These are phyloP conservation scores for Myrmophylax atrothorax DNA, from an alignment of 2,113 vertebrate genomes.

Conservation along the genomic window DNA sequence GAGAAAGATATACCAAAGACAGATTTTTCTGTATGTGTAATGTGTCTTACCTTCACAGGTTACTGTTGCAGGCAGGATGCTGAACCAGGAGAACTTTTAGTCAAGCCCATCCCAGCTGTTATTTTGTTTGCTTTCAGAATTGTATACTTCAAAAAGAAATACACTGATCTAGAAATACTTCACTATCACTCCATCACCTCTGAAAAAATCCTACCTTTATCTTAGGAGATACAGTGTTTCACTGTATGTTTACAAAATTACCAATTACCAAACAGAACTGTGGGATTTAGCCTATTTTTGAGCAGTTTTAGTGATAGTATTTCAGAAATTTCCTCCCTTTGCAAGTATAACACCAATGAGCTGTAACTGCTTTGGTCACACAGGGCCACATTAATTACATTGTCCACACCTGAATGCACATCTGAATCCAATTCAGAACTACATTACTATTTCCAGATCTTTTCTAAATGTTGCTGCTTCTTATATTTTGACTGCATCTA, in stretches of 20 bases:
- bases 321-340: background rate
- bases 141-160: background rate
- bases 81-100: background rate
- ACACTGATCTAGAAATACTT: background rate
- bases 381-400: background rate
- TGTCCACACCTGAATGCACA: background rate
- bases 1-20: background rate
- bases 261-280: background rate
- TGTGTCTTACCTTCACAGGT: background rate
- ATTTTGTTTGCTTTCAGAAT: background rate
- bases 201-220: background rate
- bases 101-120: background rate
- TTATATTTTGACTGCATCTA: background rate
- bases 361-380: background rate
- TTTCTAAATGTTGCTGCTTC: background rate
- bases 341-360: background rate
- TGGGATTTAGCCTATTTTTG: background rate
- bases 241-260: background rate
- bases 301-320: background rate
- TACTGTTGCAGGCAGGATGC: background rate
- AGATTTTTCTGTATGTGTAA: background rate
- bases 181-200: background rate
- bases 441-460: background rate
- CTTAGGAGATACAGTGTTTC: background rate
- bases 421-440: background rate